A percentile compares a stretch with the other conserved stretches of the same genome.
phyloP scores from a whole-genome alignment of 2,888 invertebrate genomes.

The Xestia ashworthii region DNA sequence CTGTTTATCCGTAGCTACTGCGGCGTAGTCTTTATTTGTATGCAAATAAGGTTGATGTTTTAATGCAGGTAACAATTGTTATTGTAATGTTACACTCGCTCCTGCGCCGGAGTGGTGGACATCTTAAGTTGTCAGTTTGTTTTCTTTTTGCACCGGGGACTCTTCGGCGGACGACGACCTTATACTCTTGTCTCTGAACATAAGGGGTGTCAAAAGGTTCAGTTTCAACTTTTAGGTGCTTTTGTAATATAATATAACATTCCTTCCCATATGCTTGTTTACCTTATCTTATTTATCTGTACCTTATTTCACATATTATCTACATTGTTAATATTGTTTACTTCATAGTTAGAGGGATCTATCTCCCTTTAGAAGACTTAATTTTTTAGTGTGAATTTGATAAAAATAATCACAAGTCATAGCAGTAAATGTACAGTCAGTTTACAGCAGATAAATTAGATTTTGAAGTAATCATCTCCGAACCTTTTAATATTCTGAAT shows the following conservation, averaged over 20 bases:
- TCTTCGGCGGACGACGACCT: slow-evolving; percentile 85
- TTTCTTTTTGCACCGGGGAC: slow-evolving; percentile 86
- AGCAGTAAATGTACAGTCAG: neutral
- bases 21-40: slow-evolving; percentile 70
- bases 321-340: no score
- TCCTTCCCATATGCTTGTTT: no score
- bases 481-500: neutral
- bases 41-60: slow-evolving; percentile 71
- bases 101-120: slow-evolving; percentile 79
- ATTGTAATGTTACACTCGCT: slow-evolving; percentile 86
- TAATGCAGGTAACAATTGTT: slow-evolving; percentile 75
- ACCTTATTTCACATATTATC: no score
- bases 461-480: neutral
- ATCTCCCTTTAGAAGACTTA: neutral
- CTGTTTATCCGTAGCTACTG: slow-evolving; percentile 60
- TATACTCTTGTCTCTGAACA: slow-evolving; percentile 71
- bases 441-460: neutral
- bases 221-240: neutral
- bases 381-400: neutral
- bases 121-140: slow-evolving; percentile 88
- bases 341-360: no score
- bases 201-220: slow-evolving; percentile 75
- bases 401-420: neutral
- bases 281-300: no score
- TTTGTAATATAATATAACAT: no score